Evolutionary conservation across 2,113 vertebrate species (phyloP), one percentile per base, ranked within the genome.

Genomic region (Leucopsar rothschildi): DNA sequence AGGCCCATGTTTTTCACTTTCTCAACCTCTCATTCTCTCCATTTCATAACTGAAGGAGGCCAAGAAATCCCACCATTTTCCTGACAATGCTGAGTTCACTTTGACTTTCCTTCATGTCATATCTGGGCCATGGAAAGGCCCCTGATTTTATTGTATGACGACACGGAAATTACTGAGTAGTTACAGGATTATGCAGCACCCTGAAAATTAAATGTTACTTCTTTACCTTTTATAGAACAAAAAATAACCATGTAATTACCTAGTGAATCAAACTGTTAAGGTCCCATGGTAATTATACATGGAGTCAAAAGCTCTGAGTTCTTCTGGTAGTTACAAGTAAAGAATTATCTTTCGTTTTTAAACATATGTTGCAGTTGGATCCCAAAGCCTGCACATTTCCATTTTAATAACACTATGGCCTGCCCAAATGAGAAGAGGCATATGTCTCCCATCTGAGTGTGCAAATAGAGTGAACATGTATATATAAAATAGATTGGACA

Each of bases 181-280:
- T 98, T 98, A 98, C 82, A 96, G 97, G 97, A 97, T 98, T 98
- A 97, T 96, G 91, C 97, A 93, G 88, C 90, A 96, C 95, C 97
- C 95, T 97, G 68, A 88, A 98, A 98, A 98, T 97, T 97, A 98
- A 98, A 98, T 93, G 96, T 96, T 98, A 96, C 97, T 96, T 97
- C 96, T 98, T 97, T 97, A 97, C 97, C 96, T 97, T 97, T 96
- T 95, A 96, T 90, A 97, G 97, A 96, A 96, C 87, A 97, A 96
- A 97, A 97, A 97, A 96, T 94, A 96, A 96, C 95, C 83, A 47
- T 98, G 97, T 97, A 98, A 98, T 98, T 98, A 98, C 96, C 93
- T 95, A 92, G 96, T 97, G 95, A 98, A 97, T 98, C 97, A 97
- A 97, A 97, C 97, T 95, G 88, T 94, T 86, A 94, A 96, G 97